A percentile compares a stretch with the other conserved stretches of the same genome.
Evolutionary conservation across 2,113 vertebrate genomes (phyloP).

Genomic region (Phyllostomus hastatus): DNA sequence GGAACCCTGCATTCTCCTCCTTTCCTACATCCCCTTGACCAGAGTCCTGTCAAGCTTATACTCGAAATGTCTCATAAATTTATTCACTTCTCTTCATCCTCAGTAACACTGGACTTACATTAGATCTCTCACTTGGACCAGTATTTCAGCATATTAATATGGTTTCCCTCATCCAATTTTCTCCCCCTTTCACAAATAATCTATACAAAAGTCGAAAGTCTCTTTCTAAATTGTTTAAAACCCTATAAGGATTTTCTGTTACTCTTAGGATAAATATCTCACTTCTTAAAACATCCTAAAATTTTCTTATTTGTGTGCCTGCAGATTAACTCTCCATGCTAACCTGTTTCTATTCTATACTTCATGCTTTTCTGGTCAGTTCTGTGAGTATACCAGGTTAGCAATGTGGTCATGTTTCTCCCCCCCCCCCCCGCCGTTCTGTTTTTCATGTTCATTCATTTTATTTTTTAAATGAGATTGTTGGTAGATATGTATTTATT

Average conservation of each 20-base stretch:
- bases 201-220: neutral
- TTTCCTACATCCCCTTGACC: neutral
- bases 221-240: neutral
- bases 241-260: neutral
- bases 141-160: neutral
- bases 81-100: neutral
- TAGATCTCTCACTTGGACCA: neutral
- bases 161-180: neutral
- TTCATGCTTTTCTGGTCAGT: neutral
- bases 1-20: neutral
- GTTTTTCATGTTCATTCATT: neutral
- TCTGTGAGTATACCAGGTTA: neutral
- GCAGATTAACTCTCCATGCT: neutral
- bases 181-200: neutral
- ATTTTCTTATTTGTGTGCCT: neutral
- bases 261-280: neutral
- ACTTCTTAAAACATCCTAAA: neutral
- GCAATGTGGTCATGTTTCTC: neutral
- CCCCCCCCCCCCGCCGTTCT: too few species aligned
- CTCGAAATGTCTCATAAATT: neutral
- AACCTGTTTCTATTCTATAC: neutral
- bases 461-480: neutral
- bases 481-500: too few species aligned
- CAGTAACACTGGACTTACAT: neutral
- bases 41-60: neutral